Percentiles rank a stretch among this genome's conserved stretches.
phyloP scores from a whole-genome alignment of 2,888 invertebrate genomes.

The Dryomyza anilis region DNA sequence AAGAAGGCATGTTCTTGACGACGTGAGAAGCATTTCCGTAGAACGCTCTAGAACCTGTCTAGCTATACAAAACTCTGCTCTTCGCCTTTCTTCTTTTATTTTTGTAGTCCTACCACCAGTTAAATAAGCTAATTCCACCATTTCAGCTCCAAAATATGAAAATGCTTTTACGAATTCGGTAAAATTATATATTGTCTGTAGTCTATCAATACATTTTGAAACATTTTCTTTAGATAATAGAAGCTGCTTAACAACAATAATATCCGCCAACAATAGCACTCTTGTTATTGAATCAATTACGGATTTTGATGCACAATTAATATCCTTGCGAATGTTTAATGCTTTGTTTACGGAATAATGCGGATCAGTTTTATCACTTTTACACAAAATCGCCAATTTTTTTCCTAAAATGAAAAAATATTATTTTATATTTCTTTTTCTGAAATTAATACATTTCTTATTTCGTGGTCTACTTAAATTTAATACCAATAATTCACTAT shows the following conservation, averaged over 20 bases:
- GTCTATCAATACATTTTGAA: conserved; percentile 79
- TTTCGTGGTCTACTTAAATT: no score
- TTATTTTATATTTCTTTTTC: no score
- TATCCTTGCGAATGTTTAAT: conserved; percentile 64
- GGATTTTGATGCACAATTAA: conserved; percentile 91
- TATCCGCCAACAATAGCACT: conserved; percentile 94
- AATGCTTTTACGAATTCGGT: conserved; percentile 99
- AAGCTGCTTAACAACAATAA: conserved; percentile 96
- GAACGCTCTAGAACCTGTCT: conserved; percentile 93
- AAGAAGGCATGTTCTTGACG: conserved; percentile 93
- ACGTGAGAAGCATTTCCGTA: conserved; percentile 94
- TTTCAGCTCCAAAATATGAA: conserved; percentile 97
- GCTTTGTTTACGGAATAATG: conserved; percentile 62
- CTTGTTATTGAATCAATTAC: conserved; percentile 93
- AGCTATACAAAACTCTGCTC: conserved; percentile 96
- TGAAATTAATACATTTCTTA: no score
- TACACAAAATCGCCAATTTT: no score
- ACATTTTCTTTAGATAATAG: conserved; percentile 96
- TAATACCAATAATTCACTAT: no score
- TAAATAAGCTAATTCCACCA: conserved; percentile 96
- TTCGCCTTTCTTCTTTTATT: conserved; percentile 87
- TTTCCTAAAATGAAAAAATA: no score
- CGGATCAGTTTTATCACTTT: no score
- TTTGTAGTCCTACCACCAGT: conserved; percentile 83
- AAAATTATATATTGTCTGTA: conserved; percentile 88